phyloP scores from a whole-genome alignment of 2,113 vertebrate genomes.

The Herpetotheres cachinnans region DNA sequence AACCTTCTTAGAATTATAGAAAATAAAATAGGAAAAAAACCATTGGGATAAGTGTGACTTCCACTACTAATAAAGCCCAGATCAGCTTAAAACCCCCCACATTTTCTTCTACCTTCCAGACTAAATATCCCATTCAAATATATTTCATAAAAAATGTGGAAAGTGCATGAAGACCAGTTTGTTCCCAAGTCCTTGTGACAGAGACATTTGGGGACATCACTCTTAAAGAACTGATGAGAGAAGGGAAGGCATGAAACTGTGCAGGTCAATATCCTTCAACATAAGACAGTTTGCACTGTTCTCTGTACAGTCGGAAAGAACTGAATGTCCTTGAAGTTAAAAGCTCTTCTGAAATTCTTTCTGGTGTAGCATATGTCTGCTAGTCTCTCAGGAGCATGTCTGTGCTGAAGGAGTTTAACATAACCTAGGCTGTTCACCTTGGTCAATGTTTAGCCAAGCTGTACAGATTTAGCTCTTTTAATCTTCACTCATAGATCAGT shows the following conservation, averaged over 20 bases:
- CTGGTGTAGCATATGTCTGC: not conserved
- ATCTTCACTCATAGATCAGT: not conserved
- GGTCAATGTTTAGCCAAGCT: not conserved
- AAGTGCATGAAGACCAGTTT: not conserved
- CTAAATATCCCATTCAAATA: not conserved
- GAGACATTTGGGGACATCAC: not conserved
- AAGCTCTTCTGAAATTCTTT: not conserved
- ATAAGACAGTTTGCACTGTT: not conserved
- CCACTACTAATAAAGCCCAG: not conserved
- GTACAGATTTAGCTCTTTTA: not conserved
- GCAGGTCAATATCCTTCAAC: not conserved
- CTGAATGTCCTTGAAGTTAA: not conserved
- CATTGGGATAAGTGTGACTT: not conserved
- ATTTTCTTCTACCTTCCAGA: not conserved
- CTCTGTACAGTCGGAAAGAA: not conserved
- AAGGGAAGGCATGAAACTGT: not conserved
- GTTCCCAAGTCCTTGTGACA: no score
- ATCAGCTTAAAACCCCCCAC: fast-evolving
- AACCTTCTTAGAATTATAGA: not conserved
- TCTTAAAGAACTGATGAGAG: not conserved
- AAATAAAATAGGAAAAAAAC: not conserved
- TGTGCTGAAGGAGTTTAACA: not conserved
- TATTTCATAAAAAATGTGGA: not conserved
- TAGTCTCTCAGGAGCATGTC: not conserved
- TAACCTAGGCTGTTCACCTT: not conserved